Percentiles rank a stretch among this genome's conserved stretches.
Evolutionary conservation across 2,113 vertebrate genomes (phyloP).

Genomic region (Oncorhynchus gorbuscha): DNA sequence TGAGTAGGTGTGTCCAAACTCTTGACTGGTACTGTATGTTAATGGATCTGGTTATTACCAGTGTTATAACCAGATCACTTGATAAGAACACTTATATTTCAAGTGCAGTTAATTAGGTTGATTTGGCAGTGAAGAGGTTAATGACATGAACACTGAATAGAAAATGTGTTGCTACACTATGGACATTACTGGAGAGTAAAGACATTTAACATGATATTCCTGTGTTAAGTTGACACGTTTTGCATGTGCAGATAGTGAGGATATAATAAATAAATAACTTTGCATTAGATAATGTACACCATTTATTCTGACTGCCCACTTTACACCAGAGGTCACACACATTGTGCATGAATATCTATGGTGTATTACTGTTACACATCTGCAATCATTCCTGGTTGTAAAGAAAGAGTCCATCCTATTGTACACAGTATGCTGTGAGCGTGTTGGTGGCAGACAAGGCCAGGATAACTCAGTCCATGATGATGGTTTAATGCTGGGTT

Average conservation of each 20-base stretch:
- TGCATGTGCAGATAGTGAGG: slow-evolving; percentile 52
- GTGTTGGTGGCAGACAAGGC: neutral
- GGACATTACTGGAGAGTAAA: slow-evolving; percentile 28
- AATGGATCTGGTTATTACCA: neutral
- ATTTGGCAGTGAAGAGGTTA: slow-evolving; percentile 25
- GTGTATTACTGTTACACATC: slow-evolving; percentile 31
- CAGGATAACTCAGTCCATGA: slow-evolving; percentile 2
- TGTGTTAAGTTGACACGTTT: slow-evolving; percentile 9
- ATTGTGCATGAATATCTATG: slow-evolving; percentile 11
- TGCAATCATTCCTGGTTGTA: slow-evolving; percentile 19
- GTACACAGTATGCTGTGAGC: slow-evolving; percentile 24
- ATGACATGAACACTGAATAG: slow-evolving; percentile 8
- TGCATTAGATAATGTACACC: slow-evolving; percentile 56
- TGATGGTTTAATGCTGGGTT: slow-evolving; percentile 3
- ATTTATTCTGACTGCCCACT: slow-evolving; percentile 23
- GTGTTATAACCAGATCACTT: neutral
- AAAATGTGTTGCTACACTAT: slow-evolving; percentile 10
- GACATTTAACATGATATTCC: slow-evolving; percentile 5
- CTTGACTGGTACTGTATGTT: too few relatives aligned
- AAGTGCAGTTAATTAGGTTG: slow-evolving; percentile 19
- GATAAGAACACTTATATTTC: slow-evolving; percentile 6
- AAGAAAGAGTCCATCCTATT: slow-evolving; percentile 23
- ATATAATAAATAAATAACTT: slow-evolving; percentile 75
- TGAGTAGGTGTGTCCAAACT: too few relatives aligned
- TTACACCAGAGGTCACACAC: slow-evolving; percentile 41